Base-by-base conservation (phyloP, 2,113 vertebrate species). In the Pluvialis apricaria region DNA sequence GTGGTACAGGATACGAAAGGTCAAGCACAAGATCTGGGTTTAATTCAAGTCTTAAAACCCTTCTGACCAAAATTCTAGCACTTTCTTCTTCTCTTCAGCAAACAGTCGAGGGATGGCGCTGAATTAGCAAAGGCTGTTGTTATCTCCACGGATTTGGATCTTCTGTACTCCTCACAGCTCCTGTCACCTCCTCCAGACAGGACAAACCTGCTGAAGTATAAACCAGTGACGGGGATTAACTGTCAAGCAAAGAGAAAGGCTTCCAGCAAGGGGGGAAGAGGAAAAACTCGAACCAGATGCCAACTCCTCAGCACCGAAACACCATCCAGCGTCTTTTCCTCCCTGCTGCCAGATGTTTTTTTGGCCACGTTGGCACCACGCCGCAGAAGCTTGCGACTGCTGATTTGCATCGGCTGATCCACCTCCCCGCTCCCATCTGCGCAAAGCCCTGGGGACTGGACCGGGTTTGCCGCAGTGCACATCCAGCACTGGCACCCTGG, bases 121-220 rank as follows among this genome's bases (percentile, higher is more conserved):
- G 87, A 40, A 10, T 55, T 40, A 24, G 29, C 13, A 45, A 34
- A 61, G 70, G 45, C 38, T 25, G 47, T 28, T 69, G 38, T 29
- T 70, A 26, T 29, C 64, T 38, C 64, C n/a, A 47, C 0, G 9
- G 71, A 70, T 40, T 42, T 42, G 71, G 55, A 77, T 49, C 55
- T n/a, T n/a, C 45, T 16, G 31, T 25, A 1, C 52, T 89, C 32
- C 69, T 58, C 64, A 55, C 71, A 77, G 47, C 47, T 82, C 64
- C 80, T 70, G 47, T 26, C 80, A 83, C 80, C 88, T 90, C 80
- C 80, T 70, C 88, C 57, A 62, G 72, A 40, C 64, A 77, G 88
- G 72, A 84, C 80, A 77, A 77, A 70, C 47, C 40, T 15, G 55
- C 62, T 40, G 54, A 76, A 76, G 55, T 12, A n/a, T 24, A 54